Evolutionary conservation across 1,140 invertebrate species (phyloP), one percentile per base, ranked within the genome.

Genomic region (Ladona fulva): DNA sequence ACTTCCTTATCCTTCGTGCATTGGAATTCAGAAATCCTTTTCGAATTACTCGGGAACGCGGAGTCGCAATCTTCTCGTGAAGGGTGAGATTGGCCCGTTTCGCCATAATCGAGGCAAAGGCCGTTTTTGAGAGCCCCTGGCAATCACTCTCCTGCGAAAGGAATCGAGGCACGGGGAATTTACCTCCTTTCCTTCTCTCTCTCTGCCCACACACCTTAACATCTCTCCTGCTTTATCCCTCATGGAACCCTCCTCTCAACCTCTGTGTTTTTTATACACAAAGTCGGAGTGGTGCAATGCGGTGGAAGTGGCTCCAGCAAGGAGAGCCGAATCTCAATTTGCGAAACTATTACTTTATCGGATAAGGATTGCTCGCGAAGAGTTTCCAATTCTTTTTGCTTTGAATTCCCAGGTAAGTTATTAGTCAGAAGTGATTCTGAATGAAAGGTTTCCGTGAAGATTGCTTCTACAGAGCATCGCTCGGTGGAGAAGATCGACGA

Each of bases 21-120:
- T 66, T 12, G 52, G 52, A 66, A 66, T 66, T 66, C 52, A 66
- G 52, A 66, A 66, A 66, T 66, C 52, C 52, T 66, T 66, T 66
- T 66, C 52, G 52, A 66, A 66, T 66, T 66, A 66, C 52, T 66
- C 52, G 16, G 3, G n/a, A 52, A 52, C 44, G 44, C 44, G 44
- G 44, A 66, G n/a, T 66, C 52, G 52, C 52, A 66, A 66, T 66
- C 52, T 66, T 66, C 52, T 66, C 3, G 52, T 66, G 16, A 12
- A 37, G 52, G 52, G 52, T 66, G 52, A 66, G 52, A 66, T 66
- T 66, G 52, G 52, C 52, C n/a, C 52, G 1, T 3, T 16, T 22
- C 5, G 52, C 52, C 52, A 3, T 66, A 6, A 6, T 66, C 16
- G 1, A 6, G 52, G 52, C 10, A 19, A 19, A 10, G 44, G 19